phyloP scores from a whole-genome alignment of 2,888 invertebrate genomes.

The Biston stratarius region DNA sequence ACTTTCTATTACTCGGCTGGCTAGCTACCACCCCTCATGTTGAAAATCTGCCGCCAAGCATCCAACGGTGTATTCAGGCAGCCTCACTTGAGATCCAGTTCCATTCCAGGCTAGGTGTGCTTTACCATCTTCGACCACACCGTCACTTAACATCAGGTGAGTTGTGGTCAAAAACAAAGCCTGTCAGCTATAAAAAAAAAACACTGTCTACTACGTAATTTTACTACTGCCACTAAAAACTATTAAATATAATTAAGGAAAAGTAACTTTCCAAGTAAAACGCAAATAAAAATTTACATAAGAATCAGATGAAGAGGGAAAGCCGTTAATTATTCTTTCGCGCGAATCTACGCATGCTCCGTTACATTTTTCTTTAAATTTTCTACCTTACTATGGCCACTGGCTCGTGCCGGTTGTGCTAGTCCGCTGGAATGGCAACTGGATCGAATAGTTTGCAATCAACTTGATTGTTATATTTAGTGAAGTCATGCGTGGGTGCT shows the following conservation, averaged over 20 bases:
- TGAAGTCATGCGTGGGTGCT: constrained; percentile 13
- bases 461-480: constrained; percentile 8
- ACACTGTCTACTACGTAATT: no score
- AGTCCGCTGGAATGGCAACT: constrained; percentile 24
- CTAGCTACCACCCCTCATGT: no score
- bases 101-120: no score
- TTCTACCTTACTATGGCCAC: constrained; percentile 38
- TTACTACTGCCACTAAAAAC: neutral
- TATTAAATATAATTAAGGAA: neutral
- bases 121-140: no score
- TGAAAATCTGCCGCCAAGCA: no score
- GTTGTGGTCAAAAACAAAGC: no score
- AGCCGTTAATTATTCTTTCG: constrained; percentile 8
- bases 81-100: no score
- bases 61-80: no score
- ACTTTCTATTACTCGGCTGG: no score
- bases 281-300: constrained; percentile 14
- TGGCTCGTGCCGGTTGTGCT: constrained; percentile 30
- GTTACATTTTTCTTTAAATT: constrained; percentile 38
- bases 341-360: constrained; percentile 17
- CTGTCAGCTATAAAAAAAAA: no score
- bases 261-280: constrained; percentile 9
- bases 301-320: constrained; percentile 21
- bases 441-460: constrained; percentile 25
- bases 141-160: no score